phyloP scores from a whole-genome alignment of 2,888 invertebrate genomes.

The Cantharis rustica region DNA sequence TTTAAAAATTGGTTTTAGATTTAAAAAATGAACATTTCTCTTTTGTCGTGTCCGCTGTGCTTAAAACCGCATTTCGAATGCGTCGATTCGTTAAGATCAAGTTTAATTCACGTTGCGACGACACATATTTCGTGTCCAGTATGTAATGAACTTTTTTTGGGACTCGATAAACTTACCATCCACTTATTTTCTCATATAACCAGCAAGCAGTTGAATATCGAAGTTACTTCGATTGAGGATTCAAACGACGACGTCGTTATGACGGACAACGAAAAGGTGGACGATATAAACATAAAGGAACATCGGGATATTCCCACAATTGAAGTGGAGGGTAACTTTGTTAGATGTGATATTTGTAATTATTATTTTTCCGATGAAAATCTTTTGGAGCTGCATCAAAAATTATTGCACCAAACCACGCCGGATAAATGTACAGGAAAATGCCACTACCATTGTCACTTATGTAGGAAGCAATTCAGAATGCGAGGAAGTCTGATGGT shows the following conservation, averaged over 20 bases:
- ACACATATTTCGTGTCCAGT: conserved; percentile 77
- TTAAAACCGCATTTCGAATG: conserved; percentile 73
- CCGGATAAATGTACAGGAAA: conserved; percentile 49
- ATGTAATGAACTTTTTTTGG: conserved; percentile 74
- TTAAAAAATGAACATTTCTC: conserved; percentile 44
- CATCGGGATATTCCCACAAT: not conserved
- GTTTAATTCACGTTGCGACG: conserved; percentile 76
- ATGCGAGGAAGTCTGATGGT: conserved; percentile 83
- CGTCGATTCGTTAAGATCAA: conserved; percentile 71
- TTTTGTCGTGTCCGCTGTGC: conserved; percentile 78
- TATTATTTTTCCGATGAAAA: conserved; percentile 72
- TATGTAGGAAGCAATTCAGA: conserved; percentile 80
- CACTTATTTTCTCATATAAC: conserved; percentile 74
- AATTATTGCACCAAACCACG: conserved; percentile 65
- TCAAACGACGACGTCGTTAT: not conserved
- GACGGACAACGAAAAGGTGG: not conserved
- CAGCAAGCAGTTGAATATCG: not conserved
- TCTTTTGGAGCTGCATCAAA: conserved; percentile 75
- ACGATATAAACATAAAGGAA: not conserved
- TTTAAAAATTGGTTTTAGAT: not conserved
- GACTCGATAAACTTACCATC: conserved; percentile 82
- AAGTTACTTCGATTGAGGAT: not conserved
- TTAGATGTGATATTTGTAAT: conserved; percentile 72
- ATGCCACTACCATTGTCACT: conserved; percentile 68
- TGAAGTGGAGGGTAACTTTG: conserved; percentile 54